These are phyloP conservation scores for Aurelia aurita complex sp. Pacific DNA, from an alignment of 30 jellyfish, hydroid and myxozoan genomes.

Conservation along the genomic window DNA sequence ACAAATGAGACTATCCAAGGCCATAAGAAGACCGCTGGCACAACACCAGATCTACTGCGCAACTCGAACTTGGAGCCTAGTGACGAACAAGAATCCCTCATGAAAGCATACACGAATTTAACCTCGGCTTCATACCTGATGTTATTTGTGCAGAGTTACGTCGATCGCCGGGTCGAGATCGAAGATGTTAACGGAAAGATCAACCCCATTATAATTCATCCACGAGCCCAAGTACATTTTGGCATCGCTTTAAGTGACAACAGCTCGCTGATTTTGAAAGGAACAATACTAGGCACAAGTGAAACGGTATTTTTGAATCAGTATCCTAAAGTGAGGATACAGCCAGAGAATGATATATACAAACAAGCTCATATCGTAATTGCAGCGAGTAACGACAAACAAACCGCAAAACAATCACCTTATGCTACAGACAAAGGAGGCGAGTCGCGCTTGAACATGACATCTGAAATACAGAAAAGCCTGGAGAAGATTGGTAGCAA, in stretches of 20 bases:
- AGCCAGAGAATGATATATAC: slow-evolving; percentile 68
- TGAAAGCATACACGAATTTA: slow-evolving; percentile 61
- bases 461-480: slow-evolving; percentile 31
- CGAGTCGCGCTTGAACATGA: slow-evolving; percentile 28
- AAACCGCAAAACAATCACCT: slow-evolving; percentile 28
- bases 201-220: slow-evolving; percentile 81
- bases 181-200: slow-evolving; percentile 68
- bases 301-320: slow-evolving; percentile 64
- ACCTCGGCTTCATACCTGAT: slow-evolving; percentile 61
- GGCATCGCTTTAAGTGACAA: slow-evolving; percentile 71
- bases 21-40: slow-evolving; percentile 67
- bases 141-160: slow-evolving; percentile 76
- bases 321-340: slow-evolving; percentile 55
- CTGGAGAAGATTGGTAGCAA: slow-evolving; percentile 2
- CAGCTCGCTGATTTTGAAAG: slow-evolving; percentile 69
- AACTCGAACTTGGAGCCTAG: slow-evolving; percentile 60
- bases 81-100: slow-evolving; percentile 29
- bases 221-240: slow-evolving; percentile 67
- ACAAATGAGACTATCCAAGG: slow-evolving; percentile 19
- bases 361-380: slow-evolving; percentile 72
- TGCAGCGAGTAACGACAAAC: slow-evolving; percentile 28
- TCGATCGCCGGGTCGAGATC: slow-evolving; percentile 77
- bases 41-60: slow-evolving; percentile 23
- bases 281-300: slow-evolving; percentile 66
- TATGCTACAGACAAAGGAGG: slow-evolving; percentile 42